Evolutionary conservation across 1,140 invertebrate species (phyloP).

Genomic region (Eurosta solidaginis): DNA sequence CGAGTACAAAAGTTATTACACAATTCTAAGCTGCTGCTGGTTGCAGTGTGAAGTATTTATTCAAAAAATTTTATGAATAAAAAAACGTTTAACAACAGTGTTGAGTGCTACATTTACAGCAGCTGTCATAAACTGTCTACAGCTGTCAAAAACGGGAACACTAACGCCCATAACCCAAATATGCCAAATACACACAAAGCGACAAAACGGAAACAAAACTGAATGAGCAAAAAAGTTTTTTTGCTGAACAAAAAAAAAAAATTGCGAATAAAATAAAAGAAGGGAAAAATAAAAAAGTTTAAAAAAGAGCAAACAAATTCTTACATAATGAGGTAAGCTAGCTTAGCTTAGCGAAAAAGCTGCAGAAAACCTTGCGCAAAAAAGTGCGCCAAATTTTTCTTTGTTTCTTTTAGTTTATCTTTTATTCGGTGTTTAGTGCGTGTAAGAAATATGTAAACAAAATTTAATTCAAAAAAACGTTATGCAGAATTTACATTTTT

Average conservation of each 20-base stretch:
- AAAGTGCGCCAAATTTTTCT: not conserved
- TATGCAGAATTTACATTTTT: too few relatives aligned
- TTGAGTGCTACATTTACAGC: not conserved
- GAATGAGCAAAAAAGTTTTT: not conserved
- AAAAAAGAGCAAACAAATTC: too few relatives aligned
- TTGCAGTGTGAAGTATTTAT: not conserved
- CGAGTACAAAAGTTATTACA: not conserved
- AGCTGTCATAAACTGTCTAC: constrained; percentile 27
- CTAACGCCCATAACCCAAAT: not conserved
- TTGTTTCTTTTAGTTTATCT: too few relatives aligned
- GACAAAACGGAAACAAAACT: constrained; percentile 1
- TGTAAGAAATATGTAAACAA: too few relatives aligned
- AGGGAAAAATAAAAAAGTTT: not conserved
- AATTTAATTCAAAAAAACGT: too few relatives aligned
- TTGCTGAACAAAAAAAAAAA: not conserved
- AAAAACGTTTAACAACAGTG: not conserved
- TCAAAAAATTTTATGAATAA: constrained; percentile 17
- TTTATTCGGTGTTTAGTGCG: too few relatives aligned
- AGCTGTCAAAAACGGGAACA: constrained; percentile 15
- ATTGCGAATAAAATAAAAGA: not conserved
- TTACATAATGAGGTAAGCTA: too few relatives aligned
- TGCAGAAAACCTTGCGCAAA: not conserved
- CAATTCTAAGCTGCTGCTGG: not conserved
- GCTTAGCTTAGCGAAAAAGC: not conserved
- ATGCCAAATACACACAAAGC: not conserved